Conservation (phyloP, 2,888 invertebrate species). For the Lobophora halterata region DNA sequence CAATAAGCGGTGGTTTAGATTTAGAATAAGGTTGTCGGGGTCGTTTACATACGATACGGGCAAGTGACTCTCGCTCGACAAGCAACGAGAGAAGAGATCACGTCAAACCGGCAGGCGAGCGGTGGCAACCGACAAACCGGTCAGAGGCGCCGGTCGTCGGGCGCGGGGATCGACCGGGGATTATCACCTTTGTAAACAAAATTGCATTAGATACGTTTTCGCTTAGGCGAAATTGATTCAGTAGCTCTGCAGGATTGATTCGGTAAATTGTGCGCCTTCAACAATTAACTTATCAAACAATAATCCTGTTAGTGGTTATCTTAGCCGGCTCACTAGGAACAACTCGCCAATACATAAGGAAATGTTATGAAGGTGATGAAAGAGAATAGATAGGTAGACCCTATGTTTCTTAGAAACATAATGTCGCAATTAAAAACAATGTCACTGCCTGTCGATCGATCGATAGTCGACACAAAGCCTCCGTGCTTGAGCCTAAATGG, state of each 20-base stretch:
- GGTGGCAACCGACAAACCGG: slow-evolving; percentile 75
- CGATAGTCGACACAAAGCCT: slow-evolving; percentile 36
- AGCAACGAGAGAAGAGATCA: slow-evolving; percentile 73
- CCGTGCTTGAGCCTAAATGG: slow-evolving; percentile 39
- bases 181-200: slow-evolving; percentile 77
- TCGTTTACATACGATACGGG: slow-evolving; percentile 71
- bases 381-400: slow-evolving; percentile 17
- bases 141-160: slow-evolving; percentile 71
- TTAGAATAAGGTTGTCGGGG: slow-evolving; percentile 58
- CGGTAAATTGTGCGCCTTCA: too few species aligned
- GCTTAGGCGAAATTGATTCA: slow-evolving; percentile 20
- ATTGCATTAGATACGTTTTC: slow-evolving; percentile 63
- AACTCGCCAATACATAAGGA: slow-evolving; percentile 16
- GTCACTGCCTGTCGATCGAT: slow-evolving; percentile 36
- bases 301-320: too few species aligned
- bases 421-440: slow-evolving; percentile 36
- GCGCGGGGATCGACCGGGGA: slow-evolving; percentile 56
- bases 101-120: slow-evolving; percentile 75
- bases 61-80: slow-evolving; percentile 62
- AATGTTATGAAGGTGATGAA: slow-evolving; percentile 28
- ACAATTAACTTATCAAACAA: too few species aligned
- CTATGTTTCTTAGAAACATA: slow-evolving; percentile 16
- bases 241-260: too few species aligned
- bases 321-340: too few species aligned
- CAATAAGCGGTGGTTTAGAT: slow-evolving; percentile 41